phyloP scores from a whole-genome alignment of 1,140 invertebrate genomes.

The Physella acuta region DNA sequence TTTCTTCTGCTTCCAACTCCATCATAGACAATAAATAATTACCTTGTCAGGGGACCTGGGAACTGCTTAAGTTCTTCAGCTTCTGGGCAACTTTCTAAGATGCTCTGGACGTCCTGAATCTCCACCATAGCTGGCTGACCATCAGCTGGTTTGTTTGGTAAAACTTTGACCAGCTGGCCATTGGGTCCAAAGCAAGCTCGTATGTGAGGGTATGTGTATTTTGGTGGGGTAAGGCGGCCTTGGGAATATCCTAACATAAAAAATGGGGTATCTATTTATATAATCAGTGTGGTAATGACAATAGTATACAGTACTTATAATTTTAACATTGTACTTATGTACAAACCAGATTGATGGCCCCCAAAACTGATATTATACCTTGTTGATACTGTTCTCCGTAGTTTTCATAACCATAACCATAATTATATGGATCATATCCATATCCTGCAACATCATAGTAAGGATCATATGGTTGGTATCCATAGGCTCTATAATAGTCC shows the following conservation, averaged over 20 bases:
- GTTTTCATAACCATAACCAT: slow-evolving; percentile 26
- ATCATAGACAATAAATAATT: no score
- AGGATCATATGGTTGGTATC: slow-evolving; percentile 23
- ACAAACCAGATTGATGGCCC: no score
- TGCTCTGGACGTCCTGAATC: slow-evolving; percentile 67
- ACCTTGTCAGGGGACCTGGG: slow-evolving; percentile 76
- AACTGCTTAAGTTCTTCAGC: slow-evolving; percentile 71
- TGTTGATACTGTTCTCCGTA: slow-evolving; percentile 25
- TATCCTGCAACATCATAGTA: slow-evolving; percentile 28
- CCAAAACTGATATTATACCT: no score
- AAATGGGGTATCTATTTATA: no score
- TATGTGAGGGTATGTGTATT: slow-evolving; percentile 76
- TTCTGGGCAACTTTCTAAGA: slow-evolving; percentile 54
- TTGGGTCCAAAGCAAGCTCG: slow-evolving; percentile 67
- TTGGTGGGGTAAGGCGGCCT: slow-evolving; percentile 73
- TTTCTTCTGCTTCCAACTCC: no score
- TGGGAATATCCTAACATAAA: slow-evolving; percentile 15
- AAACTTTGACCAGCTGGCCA: slow-evolving; percentile 72
- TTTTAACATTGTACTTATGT: no score
- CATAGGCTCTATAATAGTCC: slow-evolving; percentile 26
- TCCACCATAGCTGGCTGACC: slow-evolving; percentile 74
- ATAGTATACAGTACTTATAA: no score
- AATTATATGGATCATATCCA: slow-evolving; percentile 31
- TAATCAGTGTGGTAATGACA: no score
- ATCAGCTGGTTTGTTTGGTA: slow-evolving; percentile 73